Percentiles rank a stretch among this genome's conserved stretches.
Conservation (phyloP, 1,140 invertebrate genomes). For the Drosophila kohkoa region DNA sequence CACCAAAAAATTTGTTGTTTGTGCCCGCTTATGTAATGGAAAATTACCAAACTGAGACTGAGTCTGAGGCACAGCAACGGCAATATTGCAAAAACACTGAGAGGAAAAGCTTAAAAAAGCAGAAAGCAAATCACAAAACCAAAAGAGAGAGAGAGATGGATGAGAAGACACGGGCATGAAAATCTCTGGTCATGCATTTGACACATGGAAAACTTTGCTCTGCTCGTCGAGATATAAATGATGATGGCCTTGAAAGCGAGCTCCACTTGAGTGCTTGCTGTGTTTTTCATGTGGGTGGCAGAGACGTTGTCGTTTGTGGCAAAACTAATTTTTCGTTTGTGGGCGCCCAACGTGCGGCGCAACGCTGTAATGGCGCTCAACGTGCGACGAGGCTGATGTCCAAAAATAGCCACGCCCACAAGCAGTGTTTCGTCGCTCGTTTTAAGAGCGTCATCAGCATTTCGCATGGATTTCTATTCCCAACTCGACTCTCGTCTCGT, state of each 20-base stretch:
- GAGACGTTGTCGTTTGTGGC: conserved; percentile 26
- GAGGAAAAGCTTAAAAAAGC: conserved; percentile 17
- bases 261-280: conserved; percentile 22
- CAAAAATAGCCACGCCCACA: conserved; percentile 57
- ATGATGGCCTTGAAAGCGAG: conserved; percentile 66
- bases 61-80: conserved; percentile 23
- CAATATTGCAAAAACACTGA: conserved; percentile 28
- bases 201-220: conserved; percentile 73
- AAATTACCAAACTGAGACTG: conserved; percentile 44
- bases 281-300: conserved; percentile 34
- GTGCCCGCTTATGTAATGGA: conserved; percentile 63
- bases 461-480: conserved; percentile 52
- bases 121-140: conserved; percentile 24
- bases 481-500: not conserved
- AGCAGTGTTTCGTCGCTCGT: conserved; percentile 20
- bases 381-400: conserved; percentile 10
- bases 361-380: conserved; percentile 19
- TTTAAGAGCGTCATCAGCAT: conserved; percentile 76
- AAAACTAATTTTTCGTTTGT: conserved; percentile 45
- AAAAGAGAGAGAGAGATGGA: conserved; percentile 1
- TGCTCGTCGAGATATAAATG: conserved; percentile 45
- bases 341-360: conserved; percentile 22
- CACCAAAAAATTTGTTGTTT: conserved; percentile 23
- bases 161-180: conserved; percentile 13
- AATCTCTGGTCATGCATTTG: conserved; percentile 67